Conservation (phyloP, 2,113 vertebrate species). For the Irena cyanogastra region DNA sequence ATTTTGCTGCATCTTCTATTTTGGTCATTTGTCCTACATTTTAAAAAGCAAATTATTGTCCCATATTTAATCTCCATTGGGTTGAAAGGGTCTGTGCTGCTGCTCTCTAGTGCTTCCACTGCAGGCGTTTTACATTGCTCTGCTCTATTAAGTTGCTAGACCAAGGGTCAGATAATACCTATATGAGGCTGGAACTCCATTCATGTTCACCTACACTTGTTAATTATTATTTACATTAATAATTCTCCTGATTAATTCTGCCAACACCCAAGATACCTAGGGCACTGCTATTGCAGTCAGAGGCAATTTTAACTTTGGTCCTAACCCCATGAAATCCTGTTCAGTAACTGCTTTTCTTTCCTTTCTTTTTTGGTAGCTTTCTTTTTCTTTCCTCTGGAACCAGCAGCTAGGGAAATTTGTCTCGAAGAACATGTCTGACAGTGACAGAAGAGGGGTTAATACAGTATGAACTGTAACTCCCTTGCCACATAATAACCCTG, state of each 20-base stretch:
- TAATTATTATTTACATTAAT: not conserved
- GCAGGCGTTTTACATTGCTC: not conserved
- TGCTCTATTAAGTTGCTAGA: not conserved
- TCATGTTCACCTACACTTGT: not conserved
- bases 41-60: not conserved
- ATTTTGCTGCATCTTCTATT: slow-evolving; percentile 50
- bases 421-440: not conserved
- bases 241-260: not conserved
- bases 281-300: not conserved
- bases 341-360: not conserved
- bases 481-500: not conserved
- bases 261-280: not conserved
- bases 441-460: not conserved
- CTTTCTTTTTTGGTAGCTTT: not conserved
- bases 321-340: not conserved
- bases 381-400: not conserved
- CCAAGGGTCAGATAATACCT: not conserved
- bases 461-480: not conserved
- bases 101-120: not conserved
- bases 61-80: not conserved
- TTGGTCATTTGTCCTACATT: slow-evolving; percentile 49
- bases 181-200: not conserved
- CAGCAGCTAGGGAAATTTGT: not conserved
- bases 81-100: not conserved
- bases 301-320: not conserved